Evolutionary conservation across 2,797 vertebrate species (phyloP).

Genomic region (Fistularia commersonii): DNA sequence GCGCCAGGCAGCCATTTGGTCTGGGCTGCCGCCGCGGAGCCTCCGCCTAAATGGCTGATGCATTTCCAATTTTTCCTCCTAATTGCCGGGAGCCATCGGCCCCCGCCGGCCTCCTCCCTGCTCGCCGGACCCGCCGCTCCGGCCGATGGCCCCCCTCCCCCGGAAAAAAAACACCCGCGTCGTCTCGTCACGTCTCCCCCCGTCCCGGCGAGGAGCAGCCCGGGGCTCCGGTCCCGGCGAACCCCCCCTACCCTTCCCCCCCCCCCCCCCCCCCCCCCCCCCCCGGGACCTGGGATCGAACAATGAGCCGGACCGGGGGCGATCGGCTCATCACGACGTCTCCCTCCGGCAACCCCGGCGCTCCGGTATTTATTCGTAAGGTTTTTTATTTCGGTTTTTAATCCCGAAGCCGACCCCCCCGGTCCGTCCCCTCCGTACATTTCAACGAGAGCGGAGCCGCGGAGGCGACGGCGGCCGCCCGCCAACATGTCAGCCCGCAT

Average conservation of each 20-base stretch:
- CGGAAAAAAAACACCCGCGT: slow-evolving; percentile 15
- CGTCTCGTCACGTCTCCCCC: slow-evolving; percentile 7
- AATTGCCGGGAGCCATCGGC: slow-evolving; percentile 70
- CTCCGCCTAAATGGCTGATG: slow-evolving; percentile 84
- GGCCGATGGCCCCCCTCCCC: slow-evolving; percentile 6
- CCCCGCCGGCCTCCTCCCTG: slow-evolving; percentile 48
- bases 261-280: too few species aligned
- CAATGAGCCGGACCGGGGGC: slow-evolving; percentile 76
- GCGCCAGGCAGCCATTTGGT: slow-evolving; percentile 81
- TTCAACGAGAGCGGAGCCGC: slow-evolving; percentile 49
- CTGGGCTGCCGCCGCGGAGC: slow-evolving; percentile 77
- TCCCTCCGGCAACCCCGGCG: slow-evolving; percentile 17
- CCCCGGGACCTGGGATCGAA: slow-evolving; percentile 80
- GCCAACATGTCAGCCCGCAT: slow-evolving; percentile 68
- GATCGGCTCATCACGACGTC: slow-evolving; percentile 49
- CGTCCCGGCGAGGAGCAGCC: slow-evolving; percentile 23
- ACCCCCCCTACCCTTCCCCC: too few species aligned
- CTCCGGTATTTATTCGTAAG: slow-evolving; percentile 1
- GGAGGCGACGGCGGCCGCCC: slow-evolving; percentile 57
- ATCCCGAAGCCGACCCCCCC: too few species aligned
- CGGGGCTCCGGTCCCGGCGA: slow-evolving; percentile 55
- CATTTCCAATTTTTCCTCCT: slow-evolving; percentile 74
- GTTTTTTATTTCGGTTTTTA: background rate
- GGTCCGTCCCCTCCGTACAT: slow-evolving; percentile 18
- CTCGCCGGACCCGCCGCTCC: slow-evolving; percentile 38